phyloP scores from a whole-genome alignment of 2,113 vertebrate genomes.

The Muntiacus muntjak region DNA sequence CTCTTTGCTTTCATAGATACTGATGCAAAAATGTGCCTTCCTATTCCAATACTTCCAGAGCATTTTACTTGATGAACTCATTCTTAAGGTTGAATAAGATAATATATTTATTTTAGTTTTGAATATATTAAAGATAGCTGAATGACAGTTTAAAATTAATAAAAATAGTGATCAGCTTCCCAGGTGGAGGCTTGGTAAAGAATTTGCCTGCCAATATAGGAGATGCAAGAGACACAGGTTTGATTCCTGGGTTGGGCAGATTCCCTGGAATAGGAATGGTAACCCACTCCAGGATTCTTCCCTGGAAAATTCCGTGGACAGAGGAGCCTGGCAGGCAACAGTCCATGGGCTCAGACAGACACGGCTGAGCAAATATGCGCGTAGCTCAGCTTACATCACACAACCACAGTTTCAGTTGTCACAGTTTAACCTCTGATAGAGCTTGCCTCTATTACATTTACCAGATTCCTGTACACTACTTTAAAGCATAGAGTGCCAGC shows the following conservation, averaged over 20 bases:
- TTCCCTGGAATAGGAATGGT: neutral
- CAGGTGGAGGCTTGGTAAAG: neutral
- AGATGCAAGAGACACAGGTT: neutral
- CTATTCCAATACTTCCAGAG: neutral
- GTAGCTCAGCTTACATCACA: neutral
- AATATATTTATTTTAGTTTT: neutral
- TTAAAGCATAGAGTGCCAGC: neutral
- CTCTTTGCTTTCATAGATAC: neutral
- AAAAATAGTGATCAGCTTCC: neutral
- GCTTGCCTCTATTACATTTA: neutral
- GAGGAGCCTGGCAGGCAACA: neutral
- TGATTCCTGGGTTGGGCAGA: neutral
- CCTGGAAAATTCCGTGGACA: neutral
- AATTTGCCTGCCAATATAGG: neutral
- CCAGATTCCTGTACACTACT: neutral
- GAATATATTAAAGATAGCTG: neutral
- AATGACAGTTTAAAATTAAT: neutral
- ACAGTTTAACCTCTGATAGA: neutral
- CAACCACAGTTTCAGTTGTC: neutral
- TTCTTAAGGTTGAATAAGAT: neutral
- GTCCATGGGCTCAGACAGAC: neutral
- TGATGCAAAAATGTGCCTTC: neutral
- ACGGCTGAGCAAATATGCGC: neutral
- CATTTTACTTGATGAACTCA: neutral
- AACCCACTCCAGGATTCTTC: neutral